phyloP scores from a whole-genome alignment of 37 sponge, comb jelly and placozoan genomes.

The Dysidea cf. avara region DNA sequence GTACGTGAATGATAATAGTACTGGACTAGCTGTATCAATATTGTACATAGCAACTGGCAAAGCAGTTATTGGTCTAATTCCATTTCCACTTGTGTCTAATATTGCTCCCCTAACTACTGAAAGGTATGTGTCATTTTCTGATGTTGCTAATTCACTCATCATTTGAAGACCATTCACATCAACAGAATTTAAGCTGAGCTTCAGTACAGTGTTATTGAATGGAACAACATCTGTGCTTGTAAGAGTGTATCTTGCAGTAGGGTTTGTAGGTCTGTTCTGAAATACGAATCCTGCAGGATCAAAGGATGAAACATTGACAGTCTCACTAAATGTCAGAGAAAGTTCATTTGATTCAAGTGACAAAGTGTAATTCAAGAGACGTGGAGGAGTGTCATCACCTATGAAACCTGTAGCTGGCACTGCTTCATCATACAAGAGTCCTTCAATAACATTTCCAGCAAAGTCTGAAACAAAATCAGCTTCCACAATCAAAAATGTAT shows the following conservation, averaged over 20 bases:
- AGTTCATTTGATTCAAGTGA: slow-evolving; percentile 51
- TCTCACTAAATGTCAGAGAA: slow-evolving; percentile 79
- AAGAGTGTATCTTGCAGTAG: slow-evolving; percentile 48
- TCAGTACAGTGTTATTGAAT: slow-evolving; percentile 35
- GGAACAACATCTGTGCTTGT: slow-evolving; percentile 38
- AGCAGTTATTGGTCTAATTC: slow-evolving; percentile 32
- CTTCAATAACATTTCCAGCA: slow-evolving; percentile 58
- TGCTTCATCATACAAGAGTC: slow-evolving; percentile 22
- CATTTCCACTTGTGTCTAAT: slow-evolving; percentile 70
- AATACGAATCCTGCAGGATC: slow-evolving; percentile 48
- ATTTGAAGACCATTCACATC: slow-evolving; percentile 58
- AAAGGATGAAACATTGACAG: slow-evolving; percentile 54
- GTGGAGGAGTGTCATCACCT: slow-evolving; percentile 67
- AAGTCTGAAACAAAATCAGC: slow-evolving; percentile 60
- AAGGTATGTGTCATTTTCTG: slow-evolving; percentile 52
- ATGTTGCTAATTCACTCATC: slow-evolving; percentile 41
- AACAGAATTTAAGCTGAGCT: slow-evolving; percentile 22
- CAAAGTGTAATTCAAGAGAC: slow-evolving; percentile 56
- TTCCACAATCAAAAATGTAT: slow-evolving; percentile 65
- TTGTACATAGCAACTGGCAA: slow-evolving; percentile 39
- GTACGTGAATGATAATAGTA: slow-evolving; percentile 56
- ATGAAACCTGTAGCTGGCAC: slow-evolving; percentile 32
- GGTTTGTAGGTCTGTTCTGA: slow-evolving; percentile 46
- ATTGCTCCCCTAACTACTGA: slow-evolving; percentile 33
- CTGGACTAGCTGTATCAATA: slow-evolving; percentile 72